phyloP scores from a whole-genome alignment of 2,797 vertebrate species.

The Oreonectes daqikongensis region DNA sequence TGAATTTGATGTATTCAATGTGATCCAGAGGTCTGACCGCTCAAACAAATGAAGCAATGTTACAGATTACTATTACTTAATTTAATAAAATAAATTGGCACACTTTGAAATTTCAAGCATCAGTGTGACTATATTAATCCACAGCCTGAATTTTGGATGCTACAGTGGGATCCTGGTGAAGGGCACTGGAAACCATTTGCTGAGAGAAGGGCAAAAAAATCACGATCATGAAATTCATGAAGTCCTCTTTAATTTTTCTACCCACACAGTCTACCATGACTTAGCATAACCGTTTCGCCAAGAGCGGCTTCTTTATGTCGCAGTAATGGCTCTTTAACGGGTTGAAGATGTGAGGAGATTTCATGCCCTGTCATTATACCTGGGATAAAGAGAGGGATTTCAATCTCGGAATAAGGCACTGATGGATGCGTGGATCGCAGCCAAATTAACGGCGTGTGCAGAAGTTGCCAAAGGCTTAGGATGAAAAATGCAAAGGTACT shows the following conservation, averaged over 20 bases:
- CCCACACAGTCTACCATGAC: conserved; percentile 39
- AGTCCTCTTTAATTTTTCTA: conserved; percentile 30
- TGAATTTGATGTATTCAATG: too few relatives aligned
- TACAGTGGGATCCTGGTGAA: conserved; percentile 34
- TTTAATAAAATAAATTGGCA: background rate
- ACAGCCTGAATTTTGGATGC: conserved; percentile 30
- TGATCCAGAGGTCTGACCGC: too few relatives aligned
- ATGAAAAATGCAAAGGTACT: conserved; percentile 21
- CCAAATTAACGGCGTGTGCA: conserved; percentile 40
- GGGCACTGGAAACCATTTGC: conserved; percentile 28
- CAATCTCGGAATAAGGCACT: conserved; percentile 18
- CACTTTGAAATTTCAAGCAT: conserved; percentile 30
- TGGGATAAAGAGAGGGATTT: conserved; percentile 16
- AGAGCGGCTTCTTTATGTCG: conserved; percentile 17
- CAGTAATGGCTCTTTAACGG: conserved; percentile 43
- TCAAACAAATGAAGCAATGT: background rate
- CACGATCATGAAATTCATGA: conserved; percentile 24
- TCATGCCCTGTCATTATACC: conserved; percentile 32
- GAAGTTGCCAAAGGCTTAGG: conserved; percentile 32
- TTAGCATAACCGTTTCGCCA: conserved; percentile 37
- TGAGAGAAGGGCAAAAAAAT: conserved; percentile 32
- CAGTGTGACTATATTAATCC: conserved; percentile 23
- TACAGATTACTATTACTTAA: background rate
- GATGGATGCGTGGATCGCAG: conserved; percentile 27
- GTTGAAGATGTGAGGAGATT: conserved; percentile 39